Evolutionary conservation across 2,797 vertebrate genomes (phyloP).

Genomic region (Thamnophis elegans): DNA sequence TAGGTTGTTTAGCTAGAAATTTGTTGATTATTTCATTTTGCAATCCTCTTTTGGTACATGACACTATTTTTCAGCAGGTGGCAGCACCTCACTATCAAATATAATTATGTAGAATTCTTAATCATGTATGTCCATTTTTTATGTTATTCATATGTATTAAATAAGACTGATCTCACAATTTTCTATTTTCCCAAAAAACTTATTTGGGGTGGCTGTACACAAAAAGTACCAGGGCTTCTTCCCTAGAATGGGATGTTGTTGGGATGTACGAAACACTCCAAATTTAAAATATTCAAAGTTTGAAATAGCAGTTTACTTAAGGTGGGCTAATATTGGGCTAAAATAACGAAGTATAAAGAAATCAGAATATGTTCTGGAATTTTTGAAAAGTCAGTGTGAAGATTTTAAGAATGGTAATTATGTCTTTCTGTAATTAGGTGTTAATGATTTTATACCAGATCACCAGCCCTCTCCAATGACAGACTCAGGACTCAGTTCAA

Average conservation of each 20-base stretch:
- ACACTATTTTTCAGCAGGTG: constrained; percentile 58
- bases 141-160: neutral
- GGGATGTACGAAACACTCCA: neutral
- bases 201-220: neutral
- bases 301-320: neutral
- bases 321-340: neutral
- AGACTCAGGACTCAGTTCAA: constrained; percentile 97
- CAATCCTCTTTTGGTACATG: neutral
- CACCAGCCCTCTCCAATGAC: constrained; percentile 98
- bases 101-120: neutral
- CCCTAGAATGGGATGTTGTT: neutral
- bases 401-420: constrained; percentile 11
- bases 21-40: neutral
- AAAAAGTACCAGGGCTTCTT: neutral
- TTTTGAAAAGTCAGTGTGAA: neutral
- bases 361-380: neutral
- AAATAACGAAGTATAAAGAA: neutral
- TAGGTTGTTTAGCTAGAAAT: neutral
- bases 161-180: neutral
- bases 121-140: constrained; percentile 3
- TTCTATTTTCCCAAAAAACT: neutral
- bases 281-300: neutral
- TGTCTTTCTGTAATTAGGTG: constrained; percentile 74
- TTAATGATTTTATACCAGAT: constrained; percentile 88
- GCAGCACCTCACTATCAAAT: constrained; percentile 51